Evolutionary conservation across 2,797 vertebrate species (phyloP).

Genomic region (Gambelia wislizenii): DNA sequence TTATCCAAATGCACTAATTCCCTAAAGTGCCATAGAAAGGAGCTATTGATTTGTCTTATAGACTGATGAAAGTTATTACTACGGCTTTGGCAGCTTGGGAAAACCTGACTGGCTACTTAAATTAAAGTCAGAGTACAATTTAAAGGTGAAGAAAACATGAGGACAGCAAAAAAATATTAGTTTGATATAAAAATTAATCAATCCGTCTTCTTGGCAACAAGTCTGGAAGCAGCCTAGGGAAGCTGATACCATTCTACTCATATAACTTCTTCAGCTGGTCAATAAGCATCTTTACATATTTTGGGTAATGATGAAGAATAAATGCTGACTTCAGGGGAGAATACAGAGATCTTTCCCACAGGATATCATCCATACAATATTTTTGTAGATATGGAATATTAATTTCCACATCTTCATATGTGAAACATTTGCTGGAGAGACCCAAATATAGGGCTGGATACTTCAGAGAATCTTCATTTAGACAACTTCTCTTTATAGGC

Average conservation of each 20-base stretch:
- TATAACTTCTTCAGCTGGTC: not conserved
- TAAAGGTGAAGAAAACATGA: constrained; percentile 48
- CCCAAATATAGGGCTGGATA: not conserved
- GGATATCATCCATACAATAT: not conserved
- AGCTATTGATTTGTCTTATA: constrained; percentile 59
- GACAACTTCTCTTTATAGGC: not conserved
- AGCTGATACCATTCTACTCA: not conserved
- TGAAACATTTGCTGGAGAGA: not conserved
- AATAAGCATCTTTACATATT: accelerated
- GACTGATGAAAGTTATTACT: constrained; percentile 53
- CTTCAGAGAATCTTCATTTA: not conserved
- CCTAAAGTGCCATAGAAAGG: constrained; percentile 54
- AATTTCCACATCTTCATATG: not conserved
- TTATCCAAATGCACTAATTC: constrained; percentile 60
- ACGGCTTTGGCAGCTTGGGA: constrained; percentile 55
- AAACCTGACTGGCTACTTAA: constrained; percentile 37
- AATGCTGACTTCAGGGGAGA: not conserved
- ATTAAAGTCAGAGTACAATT: constrained; percentile 65
- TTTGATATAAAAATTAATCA: constrained; percentile 33
- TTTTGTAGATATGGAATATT: not conserved
- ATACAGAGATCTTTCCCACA: not conserved
- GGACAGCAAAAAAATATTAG: not conserved
- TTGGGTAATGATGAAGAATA: not conserved
- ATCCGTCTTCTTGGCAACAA: not conserved
- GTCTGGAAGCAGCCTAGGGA: constrained; percentile 1